Percentiles rank a stretch among this genome's conserved stretches.
Conservation (phyloP, 2,797 vertebrate species). For the Coregonus ussuriensis region DNA sequence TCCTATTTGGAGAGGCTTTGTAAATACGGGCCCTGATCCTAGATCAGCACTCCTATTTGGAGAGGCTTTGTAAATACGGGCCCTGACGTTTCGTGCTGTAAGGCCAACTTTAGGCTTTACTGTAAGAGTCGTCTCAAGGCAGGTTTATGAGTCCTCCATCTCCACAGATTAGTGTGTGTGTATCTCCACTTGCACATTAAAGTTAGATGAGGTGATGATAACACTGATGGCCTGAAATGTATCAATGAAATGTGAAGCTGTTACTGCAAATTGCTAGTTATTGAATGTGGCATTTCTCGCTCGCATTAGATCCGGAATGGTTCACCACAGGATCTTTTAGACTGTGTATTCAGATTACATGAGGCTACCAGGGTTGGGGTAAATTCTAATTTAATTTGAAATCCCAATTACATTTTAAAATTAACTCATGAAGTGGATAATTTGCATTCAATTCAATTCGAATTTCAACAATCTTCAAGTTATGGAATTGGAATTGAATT, state of each 20-base stretch:
- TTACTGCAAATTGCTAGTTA: constrained; percentile 36
- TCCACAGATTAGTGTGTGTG: constrained; percentile 38
- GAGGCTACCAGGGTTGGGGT: too few species aligned
- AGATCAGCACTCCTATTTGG: neutral
- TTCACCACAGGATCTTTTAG: neutral
- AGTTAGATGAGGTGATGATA: constrained; percentile 36
- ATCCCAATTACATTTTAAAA: too few species aligned
- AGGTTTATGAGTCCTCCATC: constrained; percentile 37
- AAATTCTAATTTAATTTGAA: too few species aligned
- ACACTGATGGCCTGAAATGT: constrained; percentile 33
- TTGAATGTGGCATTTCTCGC: constrained; percentile 19
- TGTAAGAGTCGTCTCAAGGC: constrained; percentile 9
- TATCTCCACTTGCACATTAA: constrained; percentile 40
- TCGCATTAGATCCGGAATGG: neutral
- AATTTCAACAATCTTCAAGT: too few species aligned
- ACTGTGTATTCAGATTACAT: neutral
- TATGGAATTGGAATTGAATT: too few species aligned
- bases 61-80: too few species aligned
- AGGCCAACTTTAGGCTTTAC: neutral
- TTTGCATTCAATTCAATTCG: too few species aligned
- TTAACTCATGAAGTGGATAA: too few species aligned
- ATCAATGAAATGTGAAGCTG: constrained; percentile 36
- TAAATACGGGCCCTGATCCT: neutral
- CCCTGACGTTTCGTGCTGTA: neutral
- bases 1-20: neutral